These are phyloP conservation scores for Tethea ocularis DNA, from an alignment of 2,888 invertebrate genomes.

Conservation along the genomic window DNA sequence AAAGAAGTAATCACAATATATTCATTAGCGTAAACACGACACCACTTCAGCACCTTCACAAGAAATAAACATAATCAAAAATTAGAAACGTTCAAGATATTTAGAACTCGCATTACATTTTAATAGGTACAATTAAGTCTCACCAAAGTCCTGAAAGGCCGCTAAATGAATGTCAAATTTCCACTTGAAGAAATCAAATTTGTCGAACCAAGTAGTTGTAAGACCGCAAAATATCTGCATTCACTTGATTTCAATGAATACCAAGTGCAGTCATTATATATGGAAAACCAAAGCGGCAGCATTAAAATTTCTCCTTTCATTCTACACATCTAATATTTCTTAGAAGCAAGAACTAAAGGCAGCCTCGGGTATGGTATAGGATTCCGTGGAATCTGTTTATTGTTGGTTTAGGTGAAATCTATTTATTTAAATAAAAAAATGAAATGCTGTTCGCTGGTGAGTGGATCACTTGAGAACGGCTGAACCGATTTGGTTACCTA, in stretches of 20 bases:
- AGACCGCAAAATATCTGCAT: neutral
- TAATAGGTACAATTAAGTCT: neutral
- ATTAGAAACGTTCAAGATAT: neutral
- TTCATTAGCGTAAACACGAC: too few species aligned
- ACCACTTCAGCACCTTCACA: neutral
- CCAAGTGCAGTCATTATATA: neutral
- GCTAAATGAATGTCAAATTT: neutral
- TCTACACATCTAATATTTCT: constrained; percentile 14
- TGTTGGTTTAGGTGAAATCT: too few species aligned
- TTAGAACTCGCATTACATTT: neutral
- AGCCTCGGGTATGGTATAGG: neutral
- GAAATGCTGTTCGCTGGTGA: too few species aligned
- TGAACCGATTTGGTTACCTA: too few species aligned
- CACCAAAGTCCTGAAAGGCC: neutral
- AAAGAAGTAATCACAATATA: too few species aligned
- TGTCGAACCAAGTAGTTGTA: neutral
- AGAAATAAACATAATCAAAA: neutral
- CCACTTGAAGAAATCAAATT: neutral
- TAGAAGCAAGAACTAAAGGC: neutral
- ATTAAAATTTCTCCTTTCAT: constrained; percentile 16
- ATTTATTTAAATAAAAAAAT: too few species aligned
- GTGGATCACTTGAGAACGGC: too few species aligned
- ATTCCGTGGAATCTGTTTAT: neutral
- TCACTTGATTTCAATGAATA: neutral
- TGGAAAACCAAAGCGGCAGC: constrained; percentile 10